Evolutionary conservation across 2,113 vertebrate species (phyloP).

Genomic region (Pholis gunnellus): DNA sequence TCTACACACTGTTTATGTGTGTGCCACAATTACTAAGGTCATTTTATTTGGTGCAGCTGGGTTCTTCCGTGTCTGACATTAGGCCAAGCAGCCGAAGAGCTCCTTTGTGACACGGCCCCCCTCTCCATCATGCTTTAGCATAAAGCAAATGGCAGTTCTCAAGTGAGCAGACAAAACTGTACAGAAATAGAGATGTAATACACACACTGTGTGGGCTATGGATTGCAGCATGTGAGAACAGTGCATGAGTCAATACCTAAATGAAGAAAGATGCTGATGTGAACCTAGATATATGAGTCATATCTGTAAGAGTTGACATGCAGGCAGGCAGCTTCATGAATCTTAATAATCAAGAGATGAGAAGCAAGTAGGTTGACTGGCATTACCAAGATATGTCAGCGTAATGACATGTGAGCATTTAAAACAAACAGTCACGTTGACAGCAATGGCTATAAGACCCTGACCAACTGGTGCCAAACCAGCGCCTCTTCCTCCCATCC

Average conservation of each 20-base stretch:
- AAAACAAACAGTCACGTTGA: constrained; percentile 62
- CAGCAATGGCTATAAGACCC: constrained; percentile 58
- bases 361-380: constrained; percentile 58
- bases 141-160: constrained; percentile 57
- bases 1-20: not conserved
- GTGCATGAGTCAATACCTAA: constrained; percentile 77
- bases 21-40: not conserved
- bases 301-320: constrained; percentile 77
- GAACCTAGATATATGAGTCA: constrained; percentile 75
- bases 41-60: not conserved
- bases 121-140: constrained; percentile 63
- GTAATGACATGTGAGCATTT: constrained; percentile 63
- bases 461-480: constrained; percentile 60
- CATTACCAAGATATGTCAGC: constrained; percentile 60
- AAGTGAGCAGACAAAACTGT: constrained; percentile 65
- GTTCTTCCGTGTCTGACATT: constrained; percentile 10
- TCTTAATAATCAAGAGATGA: constrained; percentile 80
- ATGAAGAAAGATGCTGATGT: constrained; percentile 84
- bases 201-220: constrained; percentile 61
- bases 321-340: constrained; percentile 74
- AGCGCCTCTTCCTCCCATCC: constrained; percentile 49
- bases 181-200: constrained; percentile 76
- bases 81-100: constrained; percentile 7
- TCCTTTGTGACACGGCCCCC: constrained; percentile 22
- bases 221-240: constrained; percentile 71